Conservation (phyloP, 2,797 vertebrate species). For the Myripristis jacobus region DNA sequence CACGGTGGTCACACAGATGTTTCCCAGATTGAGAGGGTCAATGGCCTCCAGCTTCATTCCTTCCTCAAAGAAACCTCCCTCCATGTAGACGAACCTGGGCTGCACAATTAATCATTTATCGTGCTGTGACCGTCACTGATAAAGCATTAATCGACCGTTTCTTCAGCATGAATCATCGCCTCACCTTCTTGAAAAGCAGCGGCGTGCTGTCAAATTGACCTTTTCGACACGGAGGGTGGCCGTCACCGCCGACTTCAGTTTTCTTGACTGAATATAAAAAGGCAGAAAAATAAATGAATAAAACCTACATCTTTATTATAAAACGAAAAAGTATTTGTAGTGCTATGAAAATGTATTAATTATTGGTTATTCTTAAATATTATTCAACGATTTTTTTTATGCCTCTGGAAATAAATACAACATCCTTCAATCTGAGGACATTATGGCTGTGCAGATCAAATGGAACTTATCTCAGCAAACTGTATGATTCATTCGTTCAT, state of each 20-base stretch:
- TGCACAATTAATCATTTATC: background rate
- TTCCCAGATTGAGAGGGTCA: constrained; percentile 94
- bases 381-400: too few species aligned
- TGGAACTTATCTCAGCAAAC: too few species aligned
- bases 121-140: too few species aligned
- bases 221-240: constrained; percentile 84
- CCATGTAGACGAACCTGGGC: constrained; percentile 90
- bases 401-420: too few species aligned
- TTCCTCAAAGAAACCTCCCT: constrained; percentile 90
- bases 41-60: constrained; percentile 98
- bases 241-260: constrained; percentile 68
- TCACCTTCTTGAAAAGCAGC: constrained; percentile 92
- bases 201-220: constrained; percentile 84
- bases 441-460: too few species aligned
- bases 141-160: too few species aligned
- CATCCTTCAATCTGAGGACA: too few species aligned
- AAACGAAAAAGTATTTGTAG: background rate
- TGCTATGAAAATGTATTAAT: background rate
- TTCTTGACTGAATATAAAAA: constrained; percentile 68
- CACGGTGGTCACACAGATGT: constrained; percentile 93
- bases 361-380: too few species aligned
- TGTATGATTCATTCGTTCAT: too few species aligned
- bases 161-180: background rate
- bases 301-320: background rate
- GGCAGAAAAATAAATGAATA: background rate